phyloP scores from a whole-genome alignment of 2,113 vertebrate species.

The Zonotrichia leucophrys region DNA sequence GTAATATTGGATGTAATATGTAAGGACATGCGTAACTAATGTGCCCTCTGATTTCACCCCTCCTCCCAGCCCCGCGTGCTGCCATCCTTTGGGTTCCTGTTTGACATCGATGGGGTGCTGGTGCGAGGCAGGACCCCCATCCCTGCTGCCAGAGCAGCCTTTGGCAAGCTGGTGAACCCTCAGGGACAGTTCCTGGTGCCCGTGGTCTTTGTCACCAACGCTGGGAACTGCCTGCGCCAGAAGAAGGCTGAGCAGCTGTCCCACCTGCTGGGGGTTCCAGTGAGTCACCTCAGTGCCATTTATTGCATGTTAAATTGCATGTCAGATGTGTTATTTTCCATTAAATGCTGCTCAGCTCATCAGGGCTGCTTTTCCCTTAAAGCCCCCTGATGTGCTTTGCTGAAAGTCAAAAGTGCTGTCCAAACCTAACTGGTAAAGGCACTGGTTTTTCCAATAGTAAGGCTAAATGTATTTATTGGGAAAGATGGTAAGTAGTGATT shows the following conservation, averaged over 20 bases:
- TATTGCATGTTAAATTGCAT: not conserved
- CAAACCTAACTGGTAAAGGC: not conserved
- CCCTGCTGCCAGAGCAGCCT: slow-evolving; percentile 81
- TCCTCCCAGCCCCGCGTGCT: slow-evolving; percentile 25
- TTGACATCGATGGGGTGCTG: slow-evolving; percentile 88
- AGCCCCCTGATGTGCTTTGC: not conserved
- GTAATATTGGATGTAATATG: too few species aligned
- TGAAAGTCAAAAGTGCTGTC: not conserved
- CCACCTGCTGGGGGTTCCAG: slow-evolving; percentile 80
- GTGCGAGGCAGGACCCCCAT: slow-evolving; percentile 83
- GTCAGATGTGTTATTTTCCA: not conserved
- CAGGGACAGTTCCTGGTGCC: slow-evolving; percentile 83
- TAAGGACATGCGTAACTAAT: not conserved
- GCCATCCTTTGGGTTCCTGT: slow-evolving; percentile 82
- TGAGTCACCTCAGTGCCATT: slow-evolving; percentile 65
- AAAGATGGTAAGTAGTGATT: not conserved
- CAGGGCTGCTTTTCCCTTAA: not conserved
- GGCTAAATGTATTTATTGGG: not conserved
- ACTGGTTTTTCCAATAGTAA: not conserved
- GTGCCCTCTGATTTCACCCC: not conserved
- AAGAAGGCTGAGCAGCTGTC: slow-evolving; percentile 86
- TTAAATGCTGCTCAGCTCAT: not conserved
- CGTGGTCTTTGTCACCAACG: slow-evolving; percentile 90
- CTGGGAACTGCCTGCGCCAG: slow-evolving; percentile 85
- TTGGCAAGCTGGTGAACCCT: slow-evolving; percentile 81